Evolutionary conservation across 2,113 vertebrate species (phyloP).

Genomic region (Puma concolor): DNA sequence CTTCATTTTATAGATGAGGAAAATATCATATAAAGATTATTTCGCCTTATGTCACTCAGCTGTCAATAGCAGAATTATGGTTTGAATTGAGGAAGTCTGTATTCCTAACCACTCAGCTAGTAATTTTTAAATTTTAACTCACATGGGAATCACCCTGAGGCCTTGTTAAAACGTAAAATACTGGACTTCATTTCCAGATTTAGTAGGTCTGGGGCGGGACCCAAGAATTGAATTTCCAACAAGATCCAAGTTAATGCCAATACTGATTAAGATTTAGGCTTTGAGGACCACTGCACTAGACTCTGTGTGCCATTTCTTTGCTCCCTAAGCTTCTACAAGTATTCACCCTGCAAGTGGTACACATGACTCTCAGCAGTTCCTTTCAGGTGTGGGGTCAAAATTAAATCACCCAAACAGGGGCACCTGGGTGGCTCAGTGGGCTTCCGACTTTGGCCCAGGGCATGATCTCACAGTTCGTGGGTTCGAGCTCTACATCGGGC

Average conservation of each 20-base stretch:
- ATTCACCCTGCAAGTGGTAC: background rate
- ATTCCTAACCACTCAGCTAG: background rate
- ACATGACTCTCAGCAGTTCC: background rate
- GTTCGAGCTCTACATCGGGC: too few relatives aligned
- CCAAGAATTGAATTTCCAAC: background rate
- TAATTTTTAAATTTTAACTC: background rate
- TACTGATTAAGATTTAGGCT: background rate
- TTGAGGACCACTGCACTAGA: background rate
- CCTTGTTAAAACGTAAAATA: background rate
- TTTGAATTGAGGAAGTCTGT: background rate
- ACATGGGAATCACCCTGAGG: background rate
- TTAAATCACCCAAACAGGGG: background rate
- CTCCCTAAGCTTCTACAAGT: background rate
- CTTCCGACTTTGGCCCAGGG: too few relatives aligned
- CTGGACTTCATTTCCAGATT: background rate
- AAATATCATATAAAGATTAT: background rate
- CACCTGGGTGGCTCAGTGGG: too few relatives aligned
- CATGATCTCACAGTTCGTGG: too few relatives aligned
- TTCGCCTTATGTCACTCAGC: background rate
- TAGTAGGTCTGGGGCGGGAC: background rate
- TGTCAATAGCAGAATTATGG: background rate
- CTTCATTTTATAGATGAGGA: background rate
- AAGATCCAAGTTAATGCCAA: background rate
- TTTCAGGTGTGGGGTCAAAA: background rate
- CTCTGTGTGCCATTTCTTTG: background rate